Evolutionary conservation across 2,888 invertebrate genomes (phyloP).

Genomic region (Blastobasis lacticolella): DNA sequence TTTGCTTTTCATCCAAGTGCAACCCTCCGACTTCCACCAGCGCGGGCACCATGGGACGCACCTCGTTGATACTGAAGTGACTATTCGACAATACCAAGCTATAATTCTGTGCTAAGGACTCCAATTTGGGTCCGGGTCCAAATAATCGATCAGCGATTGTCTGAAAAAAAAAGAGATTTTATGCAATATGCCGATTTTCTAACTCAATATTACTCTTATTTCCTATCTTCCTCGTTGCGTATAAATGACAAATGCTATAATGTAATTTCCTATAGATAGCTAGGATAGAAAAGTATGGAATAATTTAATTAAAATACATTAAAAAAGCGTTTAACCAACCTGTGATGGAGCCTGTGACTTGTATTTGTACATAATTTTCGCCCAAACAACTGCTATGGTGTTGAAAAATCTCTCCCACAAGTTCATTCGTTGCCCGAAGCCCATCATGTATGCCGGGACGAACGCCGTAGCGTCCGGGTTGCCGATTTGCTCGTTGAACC

Average conservation of each 20-base stretch:
- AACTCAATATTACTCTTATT: too few relatives aligned
- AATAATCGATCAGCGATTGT: constrained; percentile 64
- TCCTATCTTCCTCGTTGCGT: too few relatives aligned
- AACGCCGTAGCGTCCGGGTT: constrained; percentile 74
- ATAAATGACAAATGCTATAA: too few relatives aligned
- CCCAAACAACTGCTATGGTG: constrained; percentile 49
- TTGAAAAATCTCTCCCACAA: constrained; percentile 64
- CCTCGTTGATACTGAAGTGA: constrained; percentile 71
- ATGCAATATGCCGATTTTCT: too few relatives aligned
- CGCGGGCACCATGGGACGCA: constrained; percentile 69
- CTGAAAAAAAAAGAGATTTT: constrained; percentile 25
- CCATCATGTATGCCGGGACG: constrained; percentile 71
- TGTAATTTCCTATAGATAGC: too few relatives aligned
- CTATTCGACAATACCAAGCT: constrained; percentile 72
- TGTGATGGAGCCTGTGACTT: constrained; percentile 62
- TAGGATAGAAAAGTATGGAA: not conserved
- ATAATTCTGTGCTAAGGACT: constrained; percentile 59
- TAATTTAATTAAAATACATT: not conserved
- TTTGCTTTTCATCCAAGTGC: constrained; percentile 62
- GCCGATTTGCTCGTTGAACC: constrained; percentile 71
- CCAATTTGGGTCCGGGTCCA: constrained; percentile 59
- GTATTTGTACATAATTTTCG: constrained; percentile 52
- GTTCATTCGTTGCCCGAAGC: constrained; percentile 63
- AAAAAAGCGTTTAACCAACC: constrained; percentile 21
- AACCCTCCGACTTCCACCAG: constrained; percentile 74